phyloP scores from a whole-genome alignment of 2,888 invertebrate genomes.

The Eupithecia pulchellata region DNA sequence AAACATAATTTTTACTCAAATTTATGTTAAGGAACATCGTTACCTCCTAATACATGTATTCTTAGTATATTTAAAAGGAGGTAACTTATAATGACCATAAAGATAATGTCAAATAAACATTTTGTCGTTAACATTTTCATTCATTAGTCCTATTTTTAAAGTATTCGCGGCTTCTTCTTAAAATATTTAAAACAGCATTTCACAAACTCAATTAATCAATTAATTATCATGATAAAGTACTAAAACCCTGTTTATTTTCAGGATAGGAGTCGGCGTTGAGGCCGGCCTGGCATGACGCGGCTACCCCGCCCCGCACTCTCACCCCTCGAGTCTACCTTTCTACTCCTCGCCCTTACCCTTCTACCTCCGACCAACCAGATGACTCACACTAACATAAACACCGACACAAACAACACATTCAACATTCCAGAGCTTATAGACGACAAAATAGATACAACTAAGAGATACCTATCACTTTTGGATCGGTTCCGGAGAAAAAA shows the following conservation, averaged over 20 bases:
- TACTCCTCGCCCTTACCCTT: constrained; percentile 58
- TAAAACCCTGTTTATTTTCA: constrained; percentile 45
- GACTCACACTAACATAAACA: constrained; percentile 5
- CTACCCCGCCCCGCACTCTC: constrained; percentile 61
- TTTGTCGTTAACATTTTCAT: too few relatives aligned
- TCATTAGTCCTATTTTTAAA: too few relatives aligned
- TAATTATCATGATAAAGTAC: not conserved
- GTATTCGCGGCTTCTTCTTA: too few relatives aligned
- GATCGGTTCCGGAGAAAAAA: constrained; percentile 66
- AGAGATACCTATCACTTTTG: constrained; percentile 61
- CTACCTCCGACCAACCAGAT: constrained; percentile 54
- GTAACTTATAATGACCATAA: too few relatives aligned
- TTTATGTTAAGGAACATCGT: too few relatives aligned
- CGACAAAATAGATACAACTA: constrained; percentile 44
- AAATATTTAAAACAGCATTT: not conserved
- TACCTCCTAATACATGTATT: too few relatives aligned
- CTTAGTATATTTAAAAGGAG: too few relatives aligned
- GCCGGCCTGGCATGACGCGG: constrained; percentile 80
- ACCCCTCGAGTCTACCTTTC: constrained; percentile 70
- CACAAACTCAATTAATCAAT: not conserved
- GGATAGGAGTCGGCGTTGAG: constrained; percentile 63
- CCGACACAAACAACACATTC: constrained; percentile 9
- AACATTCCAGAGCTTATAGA: not conserved
- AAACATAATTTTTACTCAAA: too few relatives aligned
- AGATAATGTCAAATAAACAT: too few relatives aligned